Evolutionary conservation across 1,140 invertebrate species (phyloP).

Genomic region (Drosophila serrata): DNA sequence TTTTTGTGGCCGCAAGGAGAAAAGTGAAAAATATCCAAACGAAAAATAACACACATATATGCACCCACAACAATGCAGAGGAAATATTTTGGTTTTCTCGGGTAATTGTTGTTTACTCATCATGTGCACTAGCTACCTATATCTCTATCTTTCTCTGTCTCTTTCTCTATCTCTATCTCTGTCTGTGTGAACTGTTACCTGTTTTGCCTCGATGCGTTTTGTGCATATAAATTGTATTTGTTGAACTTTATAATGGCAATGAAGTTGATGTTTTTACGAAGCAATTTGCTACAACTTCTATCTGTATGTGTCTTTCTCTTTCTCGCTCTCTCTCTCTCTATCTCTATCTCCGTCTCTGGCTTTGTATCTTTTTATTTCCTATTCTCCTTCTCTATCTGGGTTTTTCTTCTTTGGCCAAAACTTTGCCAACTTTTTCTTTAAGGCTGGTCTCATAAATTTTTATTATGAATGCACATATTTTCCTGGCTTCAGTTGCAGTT

Average conservation of each 20-base stretch:
- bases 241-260: slow-evolving; percentile 57
- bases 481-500: slow-evolving; percentile 23
- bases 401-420: slow-evolving; percentile 6
- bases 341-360: background rate
- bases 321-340: background rate
- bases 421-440: slow-evolving; percentile 47
- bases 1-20: background rate
- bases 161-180: background rate
- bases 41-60: background rate
- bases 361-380: slow-evolving; percentile 11
- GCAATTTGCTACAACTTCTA: slow-evolving; percentile 45
- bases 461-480: slow-evolving; percentile 57
- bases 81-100: slow-evolving; percentile 39
- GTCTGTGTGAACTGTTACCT: slow-evolving; percentile 9
- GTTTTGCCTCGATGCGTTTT: slow-evolving; percentile 29
- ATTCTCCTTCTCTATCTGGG: background rate
- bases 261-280: slow-evolving; percentile 53
- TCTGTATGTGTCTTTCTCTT: background rate
- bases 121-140: slow-evolving; percentile 1
- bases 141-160: background rate
- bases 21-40: slow-evolving; percentile 21
- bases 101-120: slow-evolving; percentile 72
- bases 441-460: slow-evolving; percentile 50
- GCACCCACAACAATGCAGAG: slow-evolving; percentile 20
- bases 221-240: slow-evolving; percentile 52